Percentiles rank a stretch among this genome's conserved stretches.
These are phyloP conservation scores for Aleiodes sp. DNA, from an alignment of 1,140 invertebrate genomes.

Conservation along the genomic window DNA sequence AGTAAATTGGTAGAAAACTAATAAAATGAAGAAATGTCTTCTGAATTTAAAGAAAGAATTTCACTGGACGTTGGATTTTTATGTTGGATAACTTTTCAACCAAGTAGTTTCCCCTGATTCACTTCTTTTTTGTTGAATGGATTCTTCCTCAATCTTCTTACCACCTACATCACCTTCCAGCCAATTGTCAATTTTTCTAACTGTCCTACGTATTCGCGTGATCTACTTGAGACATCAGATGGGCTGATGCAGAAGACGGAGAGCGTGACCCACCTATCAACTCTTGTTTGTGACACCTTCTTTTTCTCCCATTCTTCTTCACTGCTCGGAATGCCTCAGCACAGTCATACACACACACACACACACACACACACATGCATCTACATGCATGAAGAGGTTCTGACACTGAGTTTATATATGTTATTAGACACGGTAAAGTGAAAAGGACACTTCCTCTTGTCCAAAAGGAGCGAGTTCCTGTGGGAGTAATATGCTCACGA, in stretches of 20 bases:
- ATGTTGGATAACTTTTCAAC: no score
- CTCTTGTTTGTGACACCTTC: not conserved
- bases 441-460: conserved; percentile 5
- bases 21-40: no score
- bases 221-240: not conserved
- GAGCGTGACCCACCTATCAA: conserved; percentile 31
- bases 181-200: not conserved
- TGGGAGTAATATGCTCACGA: conserved; percentile 7
- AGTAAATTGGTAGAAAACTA: no score
- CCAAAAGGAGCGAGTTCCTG: not conserved
- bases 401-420: not conserved
- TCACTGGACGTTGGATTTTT: no score
- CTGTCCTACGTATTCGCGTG: not conserved
- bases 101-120: no score
- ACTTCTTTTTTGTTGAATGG: no score
- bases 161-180: not conserved
- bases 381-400: not conserved
- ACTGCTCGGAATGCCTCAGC: not conserved
- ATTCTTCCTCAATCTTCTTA: not conserved
- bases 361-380: not conserved
- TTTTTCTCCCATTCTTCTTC: not conserved
- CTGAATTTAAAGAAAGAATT: no score
- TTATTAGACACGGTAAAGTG: not conserved
- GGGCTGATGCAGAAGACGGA: not conserved
- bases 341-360: not conserved